phyloP scores from a whole-genome alignment of 2,113 vertebrate species.

The Daubentonia madagascariensis region DNA sequence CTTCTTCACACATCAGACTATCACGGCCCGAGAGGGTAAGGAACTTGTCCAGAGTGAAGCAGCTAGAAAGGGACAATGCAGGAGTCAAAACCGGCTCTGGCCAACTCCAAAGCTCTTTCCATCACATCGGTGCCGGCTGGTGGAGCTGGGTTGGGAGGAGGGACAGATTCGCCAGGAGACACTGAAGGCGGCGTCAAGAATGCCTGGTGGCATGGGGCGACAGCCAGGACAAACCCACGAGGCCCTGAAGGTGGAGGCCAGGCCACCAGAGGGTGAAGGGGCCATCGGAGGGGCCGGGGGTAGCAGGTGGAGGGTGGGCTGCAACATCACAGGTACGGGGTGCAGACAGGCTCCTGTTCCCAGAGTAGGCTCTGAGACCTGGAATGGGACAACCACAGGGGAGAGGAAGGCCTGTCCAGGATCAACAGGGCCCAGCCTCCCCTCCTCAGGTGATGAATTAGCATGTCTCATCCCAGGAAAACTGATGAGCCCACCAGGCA shows the following conservation, averaged over 20 bases:
- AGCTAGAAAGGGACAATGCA: neutral
- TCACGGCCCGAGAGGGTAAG: too few relatives aligned
- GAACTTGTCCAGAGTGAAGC: neutral
- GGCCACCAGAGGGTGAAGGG: neutral
- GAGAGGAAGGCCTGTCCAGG: neutral
- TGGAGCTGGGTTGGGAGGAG: neutral
- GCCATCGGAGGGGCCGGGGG: fast-evolving
- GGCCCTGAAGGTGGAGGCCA: neutral
- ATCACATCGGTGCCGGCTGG: neutral
- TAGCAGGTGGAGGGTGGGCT: neutral
- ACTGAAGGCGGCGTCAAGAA: neutral
- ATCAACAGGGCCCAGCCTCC: neutral
- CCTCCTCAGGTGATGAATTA: neutral
- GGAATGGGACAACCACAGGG: neutral
- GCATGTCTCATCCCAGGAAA: neutral
- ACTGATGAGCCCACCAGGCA: neutral
- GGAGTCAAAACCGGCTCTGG: neutral
- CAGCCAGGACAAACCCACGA: neutral
- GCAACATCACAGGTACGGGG: fast-evolving
- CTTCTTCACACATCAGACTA: neutral
- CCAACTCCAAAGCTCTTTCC: neutral
- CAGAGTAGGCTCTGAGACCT: neutral
- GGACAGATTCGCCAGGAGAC: neutral
- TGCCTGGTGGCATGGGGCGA: neutral
- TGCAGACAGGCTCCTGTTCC: neutral